Conservation (phyloP, 1,140 invertebrate genomes). For the Scaptomyza montana region DNA sequence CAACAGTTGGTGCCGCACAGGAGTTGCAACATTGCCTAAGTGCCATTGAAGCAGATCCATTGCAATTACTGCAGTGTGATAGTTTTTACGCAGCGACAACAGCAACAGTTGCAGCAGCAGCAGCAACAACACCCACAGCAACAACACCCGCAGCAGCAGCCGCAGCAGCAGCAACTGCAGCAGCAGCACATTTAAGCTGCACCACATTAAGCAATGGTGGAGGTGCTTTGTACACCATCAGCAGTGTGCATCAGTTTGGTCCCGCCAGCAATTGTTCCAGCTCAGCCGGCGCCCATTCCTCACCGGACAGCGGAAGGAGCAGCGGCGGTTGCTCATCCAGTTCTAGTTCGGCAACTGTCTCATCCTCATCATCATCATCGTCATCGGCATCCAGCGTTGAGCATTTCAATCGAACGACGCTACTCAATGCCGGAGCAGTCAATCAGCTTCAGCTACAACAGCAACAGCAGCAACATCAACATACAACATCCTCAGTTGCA, state of each 20-base stretch:
- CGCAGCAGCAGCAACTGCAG: constrained; percentile 17
- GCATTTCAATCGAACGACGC: constrained; percentile 56
- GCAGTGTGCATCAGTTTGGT: constrained; percentile 82
- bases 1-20: constrained; percentile 11
- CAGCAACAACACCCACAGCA: constrained; percentile 18
- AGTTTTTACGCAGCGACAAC: constrained; percentile 49
- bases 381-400: constrained; percentile 70
- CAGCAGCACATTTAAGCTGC: constrained; percentile 66
- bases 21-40: constrained; percentile 68
- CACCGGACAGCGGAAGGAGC: constrained; percentile 62
- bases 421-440: constrained; percentile 56
- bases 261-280: constrained; percentile 67
- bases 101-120: constrained; percentile 20
- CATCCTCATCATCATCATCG: constrained; percentile 67
- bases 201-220: constrained; percentile 78
- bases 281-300: constrained; percentile 52
- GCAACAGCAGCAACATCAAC: constrained; percentile 16
- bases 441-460: constrained; percentile 46
- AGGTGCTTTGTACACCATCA: constrained; percentile 82
- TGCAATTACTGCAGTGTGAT: constrained; percentile 72
- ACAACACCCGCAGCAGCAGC: constrained; percentile 26
- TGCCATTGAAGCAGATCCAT: constrained; percentile 74
- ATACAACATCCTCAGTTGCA: constrained; percentile 35
- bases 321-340: constrained; percentile 66
- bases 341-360: constrained; percentile 58